Percentiles rank a stretch among this genome's conserved stretches.
Conservation (phyloP, 1,140 invertebrate genomes). For the Adelges cooleyi region DNA sequence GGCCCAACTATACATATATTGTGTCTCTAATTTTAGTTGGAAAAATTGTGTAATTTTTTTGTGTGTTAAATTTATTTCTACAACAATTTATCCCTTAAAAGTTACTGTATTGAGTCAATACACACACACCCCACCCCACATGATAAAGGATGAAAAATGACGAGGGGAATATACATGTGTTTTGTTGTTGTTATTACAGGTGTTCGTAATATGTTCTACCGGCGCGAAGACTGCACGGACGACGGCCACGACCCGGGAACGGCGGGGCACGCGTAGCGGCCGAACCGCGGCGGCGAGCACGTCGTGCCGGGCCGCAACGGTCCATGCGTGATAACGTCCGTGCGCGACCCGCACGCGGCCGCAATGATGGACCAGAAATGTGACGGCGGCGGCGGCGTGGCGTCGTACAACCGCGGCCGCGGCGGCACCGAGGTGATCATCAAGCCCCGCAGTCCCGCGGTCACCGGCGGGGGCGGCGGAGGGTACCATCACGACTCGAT, state of each 20-base stretch:
- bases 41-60: too few relatives aligned
- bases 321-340: slow-evolving; percentile 21
- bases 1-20: too few relatives aligned
- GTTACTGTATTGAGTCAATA: too few relatives aligned
- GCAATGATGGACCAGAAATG: slow-evolving; percentile 24
- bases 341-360: slow-evolving; percentile 2
- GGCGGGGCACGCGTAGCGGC: slow-evolving; percentile 10
- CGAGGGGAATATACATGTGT: too few relatives aligned
- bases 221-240: not conserved
- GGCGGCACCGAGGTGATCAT: slow-evolving; percentile 32
- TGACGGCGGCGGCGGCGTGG: slow-evolving; percentile 29
- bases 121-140: too few relatives aligned
- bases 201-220: not conserved
- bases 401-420: slow-evolving; percentile 31
- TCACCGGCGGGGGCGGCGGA: slow-evolving; percentile 38
- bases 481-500: slow-evolving; percentile 32
- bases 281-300: slow-evolving; percentile 15
- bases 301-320: slow-evolving; percentile 1
- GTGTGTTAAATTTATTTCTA: too few relatives aligned
- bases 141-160: too few relatives aligned
- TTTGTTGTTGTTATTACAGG: too few relatives aligned
- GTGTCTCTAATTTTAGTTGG: too few relatives aligned
- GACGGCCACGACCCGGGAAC: not conserved
- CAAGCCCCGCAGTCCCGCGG: slow-evolving; percentile 37
- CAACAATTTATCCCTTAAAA: too few relatives aligned